phyloP scores from a whole-genome alignment of 2,797 vertebrate species.

The Pipistrellus kuhlii region DNA sequence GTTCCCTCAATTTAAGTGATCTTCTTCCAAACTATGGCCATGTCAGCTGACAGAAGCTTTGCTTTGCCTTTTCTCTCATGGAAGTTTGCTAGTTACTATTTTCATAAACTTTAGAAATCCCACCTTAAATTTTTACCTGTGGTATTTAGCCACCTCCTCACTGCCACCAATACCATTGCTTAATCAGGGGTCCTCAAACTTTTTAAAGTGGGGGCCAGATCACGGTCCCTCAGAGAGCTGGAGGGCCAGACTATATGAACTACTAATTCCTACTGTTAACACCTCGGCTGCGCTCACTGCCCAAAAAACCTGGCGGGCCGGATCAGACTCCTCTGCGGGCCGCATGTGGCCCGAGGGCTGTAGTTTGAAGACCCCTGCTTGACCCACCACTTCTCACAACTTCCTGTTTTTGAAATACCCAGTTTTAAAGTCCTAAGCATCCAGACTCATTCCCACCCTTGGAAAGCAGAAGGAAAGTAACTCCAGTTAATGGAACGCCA shows the following conservation, averaged over 20 bases:
- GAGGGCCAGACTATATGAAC: no score
- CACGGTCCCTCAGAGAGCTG: no score
- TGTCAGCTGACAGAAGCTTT: neutral
- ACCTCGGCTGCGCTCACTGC: no score
- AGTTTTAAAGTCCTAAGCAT: neutral
- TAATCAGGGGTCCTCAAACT: no score
- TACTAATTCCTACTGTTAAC: no score
- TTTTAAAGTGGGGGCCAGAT: no score
- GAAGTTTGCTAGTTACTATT: neutral
- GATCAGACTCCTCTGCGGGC: no score
- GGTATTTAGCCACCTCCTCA: neutral
- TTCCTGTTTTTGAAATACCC: neutral
- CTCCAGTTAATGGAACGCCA: neutral
- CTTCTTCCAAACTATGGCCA: neutral
- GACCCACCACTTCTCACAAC: neutral
- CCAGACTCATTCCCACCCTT: neutral
- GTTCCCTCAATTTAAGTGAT: neutral
- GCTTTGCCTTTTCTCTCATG: neutral
- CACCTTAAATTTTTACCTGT: neutral
- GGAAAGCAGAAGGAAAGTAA: neutral
- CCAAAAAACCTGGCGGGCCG: no score
- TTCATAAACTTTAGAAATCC: neutral
- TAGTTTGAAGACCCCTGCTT: no score
- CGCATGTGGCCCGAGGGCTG: no score
- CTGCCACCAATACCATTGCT: neutral